Evolutionary conservation across 1,140 invertebrate genomes (phyloP).

Genomic region (Heliconius hermathena): DNA sequence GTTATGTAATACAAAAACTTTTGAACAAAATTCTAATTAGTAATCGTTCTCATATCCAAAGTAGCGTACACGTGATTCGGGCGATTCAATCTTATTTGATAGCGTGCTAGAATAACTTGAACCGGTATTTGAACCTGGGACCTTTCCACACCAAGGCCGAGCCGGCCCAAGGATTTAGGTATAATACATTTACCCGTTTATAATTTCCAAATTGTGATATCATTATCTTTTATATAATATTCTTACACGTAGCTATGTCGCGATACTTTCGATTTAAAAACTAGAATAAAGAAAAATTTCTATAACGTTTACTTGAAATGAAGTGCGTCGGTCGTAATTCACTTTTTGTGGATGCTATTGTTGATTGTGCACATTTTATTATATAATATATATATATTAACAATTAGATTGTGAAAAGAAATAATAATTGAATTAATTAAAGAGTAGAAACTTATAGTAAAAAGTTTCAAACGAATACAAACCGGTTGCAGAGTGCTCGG

Average conservation of each 20-base stretch:
- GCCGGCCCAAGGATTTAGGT: not conserved
- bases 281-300: conserved; percentile 1
- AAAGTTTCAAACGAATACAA: conserved; percentile 11
- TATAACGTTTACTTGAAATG: not conserved
- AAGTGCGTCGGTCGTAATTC: conserved; percentile 3
- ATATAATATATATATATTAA: conserved; percentile 8
- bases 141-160: not conserved
- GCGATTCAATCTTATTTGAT: not conserved
- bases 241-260: not conserved
- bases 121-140: not conserved
- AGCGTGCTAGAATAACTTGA: conserved; percentile 5
- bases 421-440: conserved; percentile 16
- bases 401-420: conserved; percentile 1
- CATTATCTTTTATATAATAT: not conserved
- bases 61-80: not conserved
- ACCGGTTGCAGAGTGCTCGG: conserved; percentile 4
- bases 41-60: not conserved
- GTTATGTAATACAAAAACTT: not conserved
- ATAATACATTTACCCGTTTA: not conserved
- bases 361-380: conserved; percentile 14
- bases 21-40: not conserved
- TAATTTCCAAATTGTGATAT: not conserved
- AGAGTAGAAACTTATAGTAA: conserved; percentile 15
- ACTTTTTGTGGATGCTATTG: conserved; percentile 6
- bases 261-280: conserved; percentile 6